A percentile compares a stretch with the other conserved stretches of the same genome.
Evolutionary conservation across 2,797 vertebrate species (phyloP).

Genomic region (Chiroxiphia lanceolata): DNA sequence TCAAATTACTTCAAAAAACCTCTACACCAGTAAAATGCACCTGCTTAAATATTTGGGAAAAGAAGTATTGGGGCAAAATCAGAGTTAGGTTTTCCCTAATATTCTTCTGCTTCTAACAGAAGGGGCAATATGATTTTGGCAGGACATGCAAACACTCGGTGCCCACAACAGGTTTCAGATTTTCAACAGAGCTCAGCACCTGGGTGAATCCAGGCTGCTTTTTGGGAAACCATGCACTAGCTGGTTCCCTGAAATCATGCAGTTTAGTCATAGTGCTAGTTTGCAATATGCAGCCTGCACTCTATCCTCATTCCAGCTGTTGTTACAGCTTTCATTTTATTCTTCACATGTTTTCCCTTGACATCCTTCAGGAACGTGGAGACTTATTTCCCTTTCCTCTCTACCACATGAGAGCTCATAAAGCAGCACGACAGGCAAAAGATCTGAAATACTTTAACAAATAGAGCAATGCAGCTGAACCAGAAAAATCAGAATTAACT

Average conservation of each 20-base stretch:
- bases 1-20: background rate
- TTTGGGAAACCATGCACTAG: background rate
- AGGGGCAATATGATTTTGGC: background rate
- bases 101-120: background rate
- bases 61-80: background rate
- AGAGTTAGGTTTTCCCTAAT: background rate
- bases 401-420: background rate
- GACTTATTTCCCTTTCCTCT: background rate
- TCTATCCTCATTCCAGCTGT: background rate
- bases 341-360: background rate
- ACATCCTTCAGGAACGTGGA: background rate
- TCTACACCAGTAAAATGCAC: background rate
- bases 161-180: background rate
- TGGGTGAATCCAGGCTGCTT: background rate
- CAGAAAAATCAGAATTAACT: background rate
- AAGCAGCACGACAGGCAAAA: background rate
- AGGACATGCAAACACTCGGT: background rate
- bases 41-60: background rate
- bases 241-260: background rate
- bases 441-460: background rate
- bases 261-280: background rate
- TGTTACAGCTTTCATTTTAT: background rate
- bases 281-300: background rate
- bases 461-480: background rate
- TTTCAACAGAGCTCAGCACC: background rate